These are phyloP conservation scores for Ypsolopha scabrella DNA, from an alignment of 2,888 invertebrate species.

Conservation along the genomic window DNA sequence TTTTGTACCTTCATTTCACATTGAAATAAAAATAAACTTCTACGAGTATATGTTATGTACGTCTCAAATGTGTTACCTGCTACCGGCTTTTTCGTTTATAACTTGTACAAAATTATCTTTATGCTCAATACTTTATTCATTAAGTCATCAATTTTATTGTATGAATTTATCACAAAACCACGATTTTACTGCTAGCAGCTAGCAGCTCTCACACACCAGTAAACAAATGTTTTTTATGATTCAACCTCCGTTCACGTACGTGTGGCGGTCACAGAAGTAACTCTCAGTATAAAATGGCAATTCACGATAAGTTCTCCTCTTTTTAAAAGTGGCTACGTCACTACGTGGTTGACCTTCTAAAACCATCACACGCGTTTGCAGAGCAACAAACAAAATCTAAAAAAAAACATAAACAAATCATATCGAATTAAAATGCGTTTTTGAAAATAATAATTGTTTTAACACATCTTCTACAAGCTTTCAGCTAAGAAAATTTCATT, in stretches of 20 bases:
- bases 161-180: slow-evolving; percentile 57
- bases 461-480: slow-evolving; percentile 43
- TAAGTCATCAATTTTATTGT: slow-evolving; percentile 63
- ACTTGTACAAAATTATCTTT: slow-evolving; percentile 58
- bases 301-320: slow-evolving; percentile 20
- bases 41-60: background rate
- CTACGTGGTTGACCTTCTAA: background rate
- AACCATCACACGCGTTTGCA: slow-evolving; percentile 2
- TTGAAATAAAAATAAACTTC: slow-evolving; percentile 1
- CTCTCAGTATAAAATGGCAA: slow-evolving; percentile 9
- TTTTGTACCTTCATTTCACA: slow-evolving; percentile 1
- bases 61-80: background rate
- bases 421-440: slow-evolving; percentile 43
- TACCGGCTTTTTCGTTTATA: slow-evolving; percentile 30
- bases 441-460: slow-evolving; percentile 43
- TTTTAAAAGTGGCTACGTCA: slow-evolving; percentile 28
- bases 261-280: slow-evolving; percentile 33
- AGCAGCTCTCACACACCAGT: slow-evolving; percentile 52
- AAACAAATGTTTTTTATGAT: slow-evolving; percentile 31
- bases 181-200: slow-evolving; percentile 65
- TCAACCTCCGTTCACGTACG: slow-evolving; percentile 32
- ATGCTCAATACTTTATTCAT: slow-evolving; percentile 33
- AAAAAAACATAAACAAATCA: slow-evolving; percentile 44
- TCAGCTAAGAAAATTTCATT: slow-evolving; percentile 30
- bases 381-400: slow-evolving; percentile 37